Conservation (phyloP, 2,888 invertebrate genomes). For the Scaptomyza caliginosa region DNA sequence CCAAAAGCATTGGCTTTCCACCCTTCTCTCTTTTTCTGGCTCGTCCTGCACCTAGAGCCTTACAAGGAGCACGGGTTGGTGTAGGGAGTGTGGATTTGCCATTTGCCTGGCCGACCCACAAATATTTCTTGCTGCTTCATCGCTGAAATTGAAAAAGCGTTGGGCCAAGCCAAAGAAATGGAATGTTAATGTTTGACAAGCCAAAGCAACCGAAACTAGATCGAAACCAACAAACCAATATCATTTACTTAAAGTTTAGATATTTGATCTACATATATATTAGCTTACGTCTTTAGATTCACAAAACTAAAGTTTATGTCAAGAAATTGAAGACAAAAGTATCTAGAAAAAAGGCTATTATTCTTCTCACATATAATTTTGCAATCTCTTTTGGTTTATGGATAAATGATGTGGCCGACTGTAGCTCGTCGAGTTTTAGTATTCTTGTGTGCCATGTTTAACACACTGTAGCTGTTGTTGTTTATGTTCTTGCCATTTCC, state of each 20-base stretch:
- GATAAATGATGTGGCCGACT: conserved; percentile 55
- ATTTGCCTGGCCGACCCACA: conserved; percentile 33
- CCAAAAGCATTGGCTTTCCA: conserved; percentile 20
- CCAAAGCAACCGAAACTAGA: conserved; percentile 7
- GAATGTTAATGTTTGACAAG: conserved; percentile 43
- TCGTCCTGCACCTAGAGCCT: neutral
- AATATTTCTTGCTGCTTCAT: conserved; percentile 66
- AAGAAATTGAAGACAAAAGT: no score
- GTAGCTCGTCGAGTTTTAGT: conserved; percentile 36
- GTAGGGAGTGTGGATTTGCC: conserved; percentile 36
- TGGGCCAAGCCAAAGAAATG: conserved; percentile 20
- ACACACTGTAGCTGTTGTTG: conserved; percentile 40
- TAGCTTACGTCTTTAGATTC: no score
- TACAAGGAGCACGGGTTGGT: neutral
- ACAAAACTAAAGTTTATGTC: no score
- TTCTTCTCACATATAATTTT: conserved; percentile 8
- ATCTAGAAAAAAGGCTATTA: no score
- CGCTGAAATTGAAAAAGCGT: conserved; percentile 69
- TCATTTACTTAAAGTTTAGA: conserved; percentile 30
- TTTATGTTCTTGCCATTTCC: conserved; percentile 62
- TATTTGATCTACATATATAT: no score
- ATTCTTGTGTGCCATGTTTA: conserved; percentile 34
- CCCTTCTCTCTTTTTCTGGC: conserved; percentile 5
- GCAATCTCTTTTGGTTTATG: conserved; percentile 18
- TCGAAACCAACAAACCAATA: neutral